Evolutionary conservation across 2,888 invertebrate species (phyloP), one percentile per base, ranked within the genome.

Genomic region (Rhamnusium bicolor): DNA sequence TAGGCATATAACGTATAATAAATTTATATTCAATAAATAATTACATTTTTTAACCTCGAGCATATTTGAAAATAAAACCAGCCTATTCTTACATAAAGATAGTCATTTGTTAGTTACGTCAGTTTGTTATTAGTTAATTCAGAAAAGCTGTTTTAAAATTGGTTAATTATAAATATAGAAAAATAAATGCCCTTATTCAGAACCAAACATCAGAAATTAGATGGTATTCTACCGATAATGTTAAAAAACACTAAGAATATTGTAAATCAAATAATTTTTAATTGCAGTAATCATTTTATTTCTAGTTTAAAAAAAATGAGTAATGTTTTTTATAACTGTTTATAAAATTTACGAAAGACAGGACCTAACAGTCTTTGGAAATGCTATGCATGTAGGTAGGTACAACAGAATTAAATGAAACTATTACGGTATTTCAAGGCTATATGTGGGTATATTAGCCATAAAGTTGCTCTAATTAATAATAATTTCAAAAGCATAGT

Each of bases 341-440:
- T n/a, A n/a, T n/a, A 24, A 24, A 24, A 24, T 24, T 24, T 24
- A 4, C 24, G 6, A 4, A 49, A 49, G 14, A 49, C 16, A 14
- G 49, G 14, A 10, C 16, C 1, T 49, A 6, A 46, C 18, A 18
- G 10, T 10, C 12, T 18, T 2, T 51, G 0, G 12, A 6, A 51
- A 18, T 10, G 7, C 18, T 16, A 40, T 40, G 40, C 40, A 40
- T 32, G 40, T 16, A 40, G 12, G 40, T n/a, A 40, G 8, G 40
- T 51, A 8, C 51, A 51, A 8, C 8, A 5, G 19, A 18, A 47
- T 47, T 46, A 47, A 63, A 5, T 49, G 51, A 63, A 63, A 61
- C 27, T 29, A 49, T 19, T 67, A 54, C 14, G 46, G 16, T 67
- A 56, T 67, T 40, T 56, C 54, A 67, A 54, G 56, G 67, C 56